A percentile compares a stretch with the other conserved stretches of the same genome.
These are phyloP conservation scores for Amblyraja radiata DNA, from an alignment of 2,797 vertebrate species.

Conservation along the genomic window DNA sequence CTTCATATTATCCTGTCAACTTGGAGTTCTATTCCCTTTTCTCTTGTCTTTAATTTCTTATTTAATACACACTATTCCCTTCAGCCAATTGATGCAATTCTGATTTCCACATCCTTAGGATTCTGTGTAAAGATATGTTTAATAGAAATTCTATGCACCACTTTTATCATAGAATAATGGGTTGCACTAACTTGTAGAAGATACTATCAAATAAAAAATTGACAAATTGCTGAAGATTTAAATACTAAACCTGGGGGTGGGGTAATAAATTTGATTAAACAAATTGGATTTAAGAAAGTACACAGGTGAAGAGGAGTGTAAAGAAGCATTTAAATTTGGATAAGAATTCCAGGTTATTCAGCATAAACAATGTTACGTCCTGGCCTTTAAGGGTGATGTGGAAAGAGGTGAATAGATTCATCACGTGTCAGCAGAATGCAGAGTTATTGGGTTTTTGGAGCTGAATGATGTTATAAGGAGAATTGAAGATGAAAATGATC, in stretches of 20 bases:
- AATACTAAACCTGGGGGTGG: background rate
- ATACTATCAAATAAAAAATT: background rate
- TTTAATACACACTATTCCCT: background rate
- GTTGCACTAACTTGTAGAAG: no score
- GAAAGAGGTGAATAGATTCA: background rate
- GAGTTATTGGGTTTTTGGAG: background rate
- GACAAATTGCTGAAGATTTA: background rate
- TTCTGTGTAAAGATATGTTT: background rate
- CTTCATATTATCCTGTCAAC: background rate
- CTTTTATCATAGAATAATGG: background rate
- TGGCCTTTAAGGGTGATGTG: background rate
- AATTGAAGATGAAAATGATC: background rate
- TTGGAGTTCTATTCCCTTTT: background rate
- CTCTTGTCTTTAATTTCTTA: background rate
- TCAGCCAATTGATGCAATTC: background rate
- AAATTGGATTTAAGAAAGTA: background rate
- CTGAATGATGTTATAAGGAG: background rate
- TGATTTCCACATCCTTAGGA: background rate
- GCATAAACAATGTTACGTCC: no score
- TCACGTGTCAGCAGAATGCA: background rate
- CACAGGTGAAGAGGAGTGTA: background rate
- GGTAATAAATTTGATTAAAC: background rate
- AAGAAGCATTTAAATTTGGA: background rate
- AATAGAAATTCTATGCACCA: background rate
- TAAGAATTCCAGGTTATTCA: background rate